These are phyloP conservation scores for Carassius auratus DNA, from an alignment of 2,113 vertebrate species.

Conservation along the genomic window DNA sequence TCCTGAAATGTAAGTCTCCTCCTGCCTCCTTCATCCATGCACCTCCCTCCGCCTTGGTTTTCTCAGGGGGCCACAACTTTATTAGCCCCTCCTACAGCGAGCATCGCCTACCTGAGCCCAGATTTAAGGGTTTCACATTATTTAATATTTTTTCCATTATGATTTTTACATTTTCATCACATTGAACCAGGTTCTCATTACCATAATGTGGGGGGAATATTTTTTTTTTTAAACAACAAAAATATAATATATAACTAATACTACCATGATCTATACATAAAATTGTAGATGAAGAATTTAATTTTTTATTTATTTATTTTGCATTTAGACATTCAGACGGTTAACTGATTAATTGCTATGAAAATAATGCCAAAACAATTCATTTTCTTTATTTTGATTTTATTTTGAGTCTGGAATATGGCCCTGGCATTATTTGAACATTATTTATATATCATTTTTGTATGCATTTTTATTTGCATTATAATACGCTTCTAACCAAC, in stretches of 20 bases:
- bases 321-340: background rate
- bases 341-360: background rate
- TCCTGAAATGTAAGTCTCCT: conserved; percentile 99
- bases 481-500: background rate
- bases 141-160: background rate
- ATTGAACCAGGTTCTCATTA: background rate
- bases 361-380: background rate
- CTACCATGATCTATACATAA: background rate
- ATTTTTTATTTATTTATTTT: background rate
- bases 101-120: background rate
- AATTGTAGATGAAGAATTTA: too few species aligned
- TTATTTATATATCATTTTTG: background rate
- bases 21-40: conserved; percentile 76
- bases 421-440: background rate
- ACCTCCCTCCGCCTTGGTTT: conserved; percentile 69
- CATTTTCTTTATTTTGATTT: background rate
- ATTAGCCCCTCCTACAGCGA: background rate
- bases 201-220: background rate
- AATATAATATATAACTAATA: too few species aligned
- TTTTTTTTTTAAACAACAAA: too few species aligned
- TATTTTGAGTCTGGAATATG: background rate
- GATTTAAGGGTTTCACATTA: background rate
- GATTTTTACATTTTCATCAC: background rate
- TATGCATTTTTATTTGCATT: background rate
- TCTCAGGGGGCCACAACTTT: conserved; percentile 64